Conservation (phyloP, 1,140 invertebrate genomes). For the Hirudo medicinalis region DNA sequence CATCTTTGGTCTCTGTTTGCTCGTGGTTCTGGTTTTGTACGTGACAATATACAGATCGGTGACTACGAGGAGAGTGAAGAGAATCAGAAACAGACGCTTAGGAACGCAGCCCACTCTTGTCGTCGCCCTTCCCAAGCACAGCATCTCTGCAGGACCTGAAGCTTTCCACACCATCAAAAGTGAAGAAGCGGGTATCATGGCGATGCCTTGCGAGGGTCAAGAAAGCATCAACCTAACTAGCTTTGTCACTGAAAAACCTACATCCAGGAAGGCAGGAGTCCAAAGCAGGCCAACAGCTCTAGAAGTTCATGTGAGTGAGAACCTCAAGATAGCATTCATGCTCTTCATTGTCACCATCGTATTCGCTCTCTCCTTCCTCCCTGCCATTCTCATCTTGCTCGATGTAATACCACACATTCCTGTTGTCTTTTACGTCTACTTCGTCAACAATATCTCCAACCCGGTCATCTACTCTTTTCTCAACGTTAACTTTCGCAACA, state of each 20-base stretch:
- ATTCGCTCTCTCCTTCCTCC: conserved; percentile 34
- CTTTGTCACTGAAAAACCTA: background rate
- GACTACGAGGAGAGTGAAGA: conserved; percentile 19
- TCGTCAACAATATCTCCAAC: conserved; percentile 36
- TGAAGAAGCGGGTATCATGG: background rate
- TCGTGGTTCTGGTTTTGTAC: conserved; percentile 24
- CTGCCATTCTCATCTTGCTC: conserved; percentile 33
- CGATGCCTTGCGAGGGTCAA: background rate
- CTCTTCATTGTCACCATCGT: conserved; percentile 32
- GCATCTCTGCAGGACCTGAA: background rate
- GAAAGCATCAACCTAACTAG: background rate
- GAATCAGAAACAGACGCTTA: conserved; percentile 7
- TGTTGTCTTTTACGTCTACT: conserved; percentile 36
- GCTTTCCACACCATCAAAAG: background rate
- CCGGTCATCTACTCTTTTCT: conserved; percentile 38
- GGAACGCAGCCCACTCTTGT: conserved; percentile 1
- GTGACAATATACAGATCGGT: conserved; percentile 24
- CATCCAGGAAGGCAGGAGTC: background rate
- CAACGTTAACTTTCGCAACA: conserved; percentile 35
- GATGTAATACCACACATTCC: conserved; percentile 27
- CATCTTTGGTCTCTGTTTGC: conserved; percentile 22
- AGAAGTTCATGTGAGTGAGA: conserved; percentile 14
- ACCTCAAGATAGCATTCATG: conserved; percentile 21
- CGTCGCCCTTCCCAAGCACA: background rate
- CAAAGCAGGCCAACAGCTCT: background rate